These are phyloP conservation scores for Rafetus swinhoei DNA, from an alignment of 2,113 vertebrate species.

Conservation along the genomic window DNA sequence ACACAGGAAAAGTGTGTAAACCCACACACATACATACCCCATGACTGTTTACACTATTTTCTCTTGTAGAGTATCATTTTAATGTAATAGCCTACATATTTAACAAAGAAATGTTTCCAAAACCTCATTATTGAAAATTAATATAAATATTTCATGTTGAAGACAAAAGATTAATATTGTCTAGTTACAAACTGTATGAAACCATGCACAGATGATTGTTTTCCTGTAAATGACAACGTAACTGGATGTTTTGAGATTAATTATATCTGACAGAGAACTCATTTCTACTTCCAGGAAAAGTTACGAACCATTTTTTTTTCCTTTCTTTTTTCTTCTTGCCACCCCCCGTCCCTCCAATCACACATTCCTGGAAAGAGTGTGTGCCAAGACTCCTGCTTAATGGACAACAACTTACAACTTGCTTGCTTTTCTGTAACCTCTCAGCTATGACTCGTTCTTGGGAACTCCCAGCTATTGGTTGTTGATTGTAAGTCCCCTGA, in stretches of 20 bases:
- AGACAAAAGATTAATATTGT: not conserved
- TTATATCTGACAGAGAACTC: constrained; percentile 52
- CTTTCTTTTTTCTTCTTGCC: constrained; percentile 35
- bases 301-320: constrained; percentile 25
- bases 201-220: not conserved
- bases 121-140: not conserved
- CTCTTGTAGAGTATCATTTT: constrained; percentile 26
- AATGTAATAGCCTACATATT: not conserved
- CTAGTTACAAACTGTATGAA: constrained; percentile 47
- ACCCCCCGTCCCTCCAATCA: not conserved
- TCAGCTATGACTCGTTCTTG: not conserved
- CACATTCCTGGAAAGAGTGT: constrained; percentile 25
- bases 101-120: constrained; percentile 46
- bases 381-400: not conserved
- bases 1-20: constrained; percentile 16
- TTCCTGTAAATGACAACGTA: constrained; percentile 39
- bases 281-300: constrained; percentile 62
- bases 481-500: not conserved
- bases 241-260: constrained; percentile 37
- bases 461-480: not conserved
- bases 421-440: not conserved
- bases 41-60: not conserved
- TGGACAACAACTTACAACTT: not conserved
- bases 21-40: not conserved
- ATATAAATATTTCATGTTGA: constrained; percentile 23